Conservation (phyloP, 2,888 invertebrate genomes). For the Himalopsyche tibetana region DNA sequence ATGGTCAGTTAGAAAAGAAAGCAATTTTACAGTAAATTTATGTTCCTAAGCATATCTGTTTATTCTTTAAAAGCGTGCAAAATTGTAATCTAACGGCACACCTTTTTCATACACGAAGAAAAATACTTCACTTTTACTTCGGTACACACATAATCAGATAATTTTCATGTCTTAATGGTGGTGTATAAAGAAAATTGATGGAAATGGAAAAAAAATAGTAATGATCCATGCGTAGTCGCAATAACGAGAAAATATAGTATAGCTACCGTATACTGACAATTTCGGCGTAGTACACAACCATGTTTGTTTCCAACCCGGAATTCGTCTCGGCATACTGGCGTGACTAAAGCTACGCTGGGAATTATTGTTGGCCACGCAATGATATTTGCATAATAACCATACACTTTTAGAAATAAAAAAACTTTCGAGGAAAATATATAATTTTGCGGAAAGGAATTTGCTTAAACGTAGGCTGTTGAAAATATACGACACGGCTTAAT, state of each 20-base stretch:
- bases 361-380: slow-evolving; percentile 12
- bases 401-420: slow-evolving; percentile 14
- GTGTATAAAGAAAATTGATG: slow-evolving; percentile 27
- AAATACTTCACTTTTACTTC: slow-evolving; percentile 5
- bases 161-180: slow-evolving; percentile 40
- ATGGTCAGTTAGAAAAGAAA: no score
- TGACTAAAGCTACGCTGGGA: neutral
- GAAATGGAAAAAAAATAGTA: neutral
- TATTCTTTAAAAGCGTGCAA: neutral
- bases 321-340: neutral
- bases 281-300: neutral
- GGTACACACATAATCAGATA: slow-evolving; percentile 35
- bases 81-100: neutral
- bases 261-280: neutral
- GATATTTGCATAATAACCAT: slow-evolving; percentile 35
- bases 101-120: slow-evolving; percentile 28
- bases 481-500: neutral
- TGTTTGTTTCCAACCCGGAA: neutral
- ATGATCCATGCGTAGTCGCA: slow-evolving; percentile 1
- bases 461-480: neutral
- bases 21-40: no score
- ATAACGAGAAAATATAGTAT: slow-evolving; percentile 9
- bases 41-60: no score
- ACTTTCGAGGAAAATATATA: slow-evolving; percentile 7
- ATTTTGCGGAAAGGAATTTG: slow-evolving; percentile 28